phyloP scores from a whole-genome alignment of 2,888 invertebrate genomes.

The Erynnis tages region DNA sequence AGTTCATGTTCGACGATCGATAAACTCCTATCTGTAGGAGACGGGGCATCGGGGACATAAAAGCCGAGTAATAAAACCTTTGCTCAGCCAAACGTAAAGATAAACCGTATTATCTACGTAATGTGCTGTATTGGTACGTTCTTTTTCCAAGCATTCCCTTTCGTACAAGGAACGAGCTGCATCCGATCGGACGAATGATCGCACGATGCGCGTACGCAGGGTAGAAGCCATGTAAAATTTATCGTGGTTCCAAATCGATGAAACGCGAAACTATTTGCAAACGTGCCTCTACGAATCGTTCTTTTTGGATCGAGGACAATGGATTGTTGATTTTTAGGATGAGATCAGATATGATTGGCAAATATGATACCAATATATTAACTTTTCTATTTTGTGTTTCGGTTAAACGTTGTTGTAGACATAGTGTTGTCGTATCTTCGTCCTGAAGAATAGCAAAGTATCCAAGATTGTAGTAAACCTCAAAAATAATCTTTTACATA shows the following conservation, averaged over 20 bases:
- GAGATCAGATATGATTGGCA: slow-evolving; percentile 7
- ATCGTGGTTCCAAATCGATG: slow-evolving; percentile 21
- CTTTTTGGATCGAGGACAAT: slow-evolving; percentile 17
- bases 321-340: slow-evolving; percentile 15
- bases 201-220: slow-evolving; percentile 24
- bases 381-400: background rate
- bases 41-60: slow-evolving; percentile 29
- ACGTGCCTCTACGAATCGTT: slow-evolving; percentile 18
- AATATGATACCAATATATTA: no score
- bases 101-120: slow-evolving; percentile 41
- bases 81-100: slow-evolving; percentile 42
- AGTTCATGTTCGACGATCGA: slow-evolving; percentile 27
- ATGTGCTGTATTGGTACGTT: slow-evolving; percentile 35
- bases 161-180: slow-evolving; percentile 33
- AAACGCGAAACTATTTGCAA: slow-evolving; percentile 24
- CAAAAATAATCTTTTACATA: no score
- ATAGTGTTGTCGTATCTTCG: no score
- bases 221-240: slow-evolving; percentile 17
- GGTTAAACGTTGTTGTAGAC: no score
- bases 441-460: no score
- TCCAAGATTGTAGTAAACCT: no score
- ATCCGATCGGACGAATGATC: slow-evolving; percentile 29
- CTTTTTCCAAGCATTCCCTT: slow-evolving; percentile 32
- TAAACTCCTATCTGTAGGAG: slow-evolving; percentile 30
- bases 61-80: slow-evolving; percentile 38